A percentile compares a stretch with the other conserved stretches of the same genome.
Conservation (phyloP, 2,888 invertebrate species). For the Liodrosophila aerea region DNA sequence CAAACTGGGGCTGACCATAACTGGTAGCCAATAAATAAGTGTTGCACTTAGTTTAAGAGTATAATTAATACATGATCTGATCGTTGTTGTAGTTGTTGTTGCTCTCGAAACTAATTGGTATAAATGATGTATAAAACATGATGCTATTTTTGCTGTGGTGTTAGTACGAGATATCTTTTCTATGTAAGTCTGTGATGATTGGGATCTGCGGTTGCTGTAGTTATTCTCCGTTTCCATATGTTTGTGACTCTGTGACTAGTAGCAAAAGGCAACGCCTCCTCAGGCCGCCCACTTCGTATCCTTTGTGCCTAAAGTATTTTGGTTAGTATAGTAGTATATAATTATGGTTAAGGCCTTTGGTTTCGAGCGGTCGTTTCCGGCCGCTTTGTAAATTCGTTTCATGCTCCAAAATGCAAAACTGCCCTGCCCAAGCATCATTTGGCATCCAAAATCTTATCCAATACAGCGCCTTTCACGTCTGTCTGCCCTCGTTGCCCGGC, state of each 20-base stretch:
- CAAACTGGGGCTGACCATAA: conserved; percentile 30
- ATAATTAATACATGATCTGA: conserved; percentile 68
- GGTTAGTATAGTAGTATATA: conserved; percentile 58
- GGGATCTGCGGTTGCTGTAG: conserved; percentile 40
- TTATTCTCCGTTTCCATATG: conserved; percentile 38
- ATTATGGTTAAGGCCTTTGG: conserved; percentile 72
- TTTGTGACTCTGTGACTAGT: conserved; percentile 58
- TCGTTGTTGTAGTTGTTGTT: conserved; percentile 19
- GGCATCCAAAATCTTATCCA: conserved; percentile 43
- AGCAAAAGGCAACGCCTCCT: conserved; percentile 48
- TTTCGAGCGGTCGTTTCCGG: conserved; percentile 61
- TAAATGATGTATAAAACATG: conserved; percentile 31
- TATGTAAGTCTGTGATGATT: conserved; percentile 22
- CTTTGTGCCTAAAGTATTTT: conserved; percentile 61
- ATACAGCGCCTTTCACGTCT: conserved; percentile 62
- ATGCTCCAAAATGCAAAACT: conserved; percentile 78
- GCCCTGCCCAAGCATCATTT: conserved; percentile 45
- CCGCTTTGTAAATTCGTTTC: conserved; percentile 74
- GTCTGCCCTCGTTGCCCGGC: conserved; percentile 85
- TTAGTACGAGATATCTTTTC: conserved; percentile 39
- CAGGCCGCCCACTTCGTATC: conserved; percentile 37
- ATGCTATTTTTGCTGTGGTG: conserved; percentile 27
- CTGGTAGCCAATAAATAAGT: conserved; percentile 42
- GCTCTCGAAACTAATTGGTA: conserved; percentile 22
- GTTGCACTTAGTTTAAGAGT: conserved; percentile 60